Evolutionary conservation across 2,888 invertebrate species (phyloP).

Genomic region (Candidula unifasciata): DNA sequence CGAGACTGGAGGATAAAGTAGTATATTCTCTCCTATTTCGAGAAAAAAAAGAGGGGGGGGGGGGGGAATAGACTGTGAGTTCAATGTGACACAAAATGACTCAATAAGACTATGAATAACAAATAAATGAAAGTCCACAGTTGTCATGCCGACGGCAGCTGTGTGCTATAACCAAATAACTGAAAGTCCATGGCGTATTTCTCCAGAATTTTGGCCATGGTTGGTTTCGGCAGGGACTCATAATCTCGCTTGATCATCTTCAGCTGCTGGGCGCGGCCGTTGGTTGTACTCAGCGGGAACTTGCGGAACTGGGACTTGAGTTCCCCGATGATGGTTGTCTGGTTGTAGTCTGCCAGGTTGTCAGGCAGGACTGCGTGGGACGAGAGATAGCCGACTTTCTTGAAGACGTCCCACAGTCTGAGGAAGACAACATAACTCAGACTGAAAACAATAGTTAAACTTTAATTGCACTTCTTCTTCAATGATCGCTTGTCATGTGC

Average conservation of each 20-base stretch:
- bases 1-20: too few relatives aligned
- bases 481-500: too few relatives aligned
- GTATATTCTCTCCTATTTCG: too few relatives aligned
- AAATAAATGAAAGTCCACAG: neutral
- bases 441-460: too few relatives aligned
- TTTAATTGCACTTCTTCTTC: too few relatives aligned
- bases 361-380: constrained; percentile 41
- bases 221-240: constrained; percentile 46
- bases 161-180: constrained; percentile 47
- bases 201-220: constrained; percentile 47
- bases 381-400: constrained; percentile 45
- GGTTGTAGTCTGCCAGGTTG: constrained; percentile 49
- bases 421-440: neutral
- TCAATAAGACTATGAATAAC: too few relatives aligned
- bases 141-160: constrained; percentile 37
- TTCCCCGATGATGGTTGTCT: constrained; percentile 43
- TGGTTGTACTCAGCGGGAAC: constrained; percentile 40
- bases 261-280: constrained; percentile 47
- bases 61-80: too few relatives aligned
- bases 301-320: constrained; percentile 43
- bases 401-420: constrained; percentile 50
- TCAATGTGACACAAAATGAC: too few relatives aligned
- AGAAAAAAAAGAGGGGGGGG: too few relatives aligned
- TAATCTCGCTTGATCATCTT: constrained; percentile 44
- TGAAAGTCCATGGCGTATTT: constrained; percentile 50